A percentile compares a stretch with the other conserved stretches of the same genome.
phyloP scores from a whole-genome alignment of 2,113 vertebrate species.

The Triplophysa dalaica region DNA sequence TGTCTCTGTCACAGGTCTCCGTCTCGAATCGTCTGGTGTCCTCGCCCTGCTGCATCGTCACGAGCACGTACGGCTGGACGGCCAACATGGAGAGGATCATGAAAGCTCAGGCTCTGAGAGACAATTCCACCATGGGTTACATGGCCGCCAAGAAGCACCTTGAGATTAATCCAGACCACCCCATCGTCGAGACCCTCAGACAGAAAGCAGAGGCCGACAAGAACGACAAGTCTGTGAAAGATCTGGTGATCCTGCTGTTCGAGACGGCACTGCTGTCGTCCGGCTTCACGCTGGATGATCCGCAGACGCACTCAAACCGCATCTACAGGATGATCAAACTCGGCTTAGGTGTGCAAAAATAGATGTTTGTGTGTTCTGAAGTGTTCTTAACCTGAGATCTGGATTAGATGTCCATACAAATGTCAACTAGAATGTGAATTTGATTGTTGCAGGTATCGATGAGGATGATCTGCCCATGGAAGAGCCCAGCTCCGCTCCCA shows the following conservation, averaged over 20 bases:
- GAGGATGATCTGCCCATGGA: conserved; percentile 87
- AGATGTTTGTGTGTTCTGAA: no score
- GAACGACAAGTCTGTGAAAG: conserved; percentile 81
- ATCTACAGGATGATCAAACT: conserved; percentile 85
- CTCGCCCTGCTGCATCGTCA: conserved; percentile 81
- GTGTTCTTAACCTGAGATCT: no score
- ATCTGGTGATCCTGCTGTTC: conserved; percentile 80
- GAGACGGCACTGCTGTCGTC: conserved; percentile 79
- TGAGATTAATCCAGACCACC: conserved; percentile 78
- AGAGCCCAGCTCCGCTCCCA: conserved; percentile 72
- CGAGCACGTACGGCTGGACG: conserved; percentile 83
- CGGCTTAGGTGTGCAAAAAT: conserved; percentile 73
- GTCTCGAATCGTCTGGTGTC: conserved; percentile 79
- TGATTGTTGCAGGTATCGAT: conserved; percentile 82
- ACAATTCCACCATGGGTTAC: conserved; percentile 82
- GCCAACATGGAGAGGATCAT: conserved; percentile 85
- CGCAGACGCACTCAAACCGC: conserved; percentile 80
- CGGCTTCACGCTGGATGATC: conserved; percentile 80
- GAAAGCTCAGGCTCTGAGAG: conserved; percentile 80
- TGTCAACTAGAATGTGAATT: background rate
- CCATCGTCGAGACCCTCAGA: conserved; percentile 77
- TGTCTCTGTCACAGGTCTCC: conserved; percentile 63
- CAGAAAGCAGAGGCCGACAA: conserved; percentile 79
- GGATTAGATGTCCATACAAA: no score
- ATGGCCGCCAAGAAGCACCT: conserved; percentile 83